Conservation (phyloP, 1,140 invertebrate species). For the Ditylenchus dipsaci region DNA sequence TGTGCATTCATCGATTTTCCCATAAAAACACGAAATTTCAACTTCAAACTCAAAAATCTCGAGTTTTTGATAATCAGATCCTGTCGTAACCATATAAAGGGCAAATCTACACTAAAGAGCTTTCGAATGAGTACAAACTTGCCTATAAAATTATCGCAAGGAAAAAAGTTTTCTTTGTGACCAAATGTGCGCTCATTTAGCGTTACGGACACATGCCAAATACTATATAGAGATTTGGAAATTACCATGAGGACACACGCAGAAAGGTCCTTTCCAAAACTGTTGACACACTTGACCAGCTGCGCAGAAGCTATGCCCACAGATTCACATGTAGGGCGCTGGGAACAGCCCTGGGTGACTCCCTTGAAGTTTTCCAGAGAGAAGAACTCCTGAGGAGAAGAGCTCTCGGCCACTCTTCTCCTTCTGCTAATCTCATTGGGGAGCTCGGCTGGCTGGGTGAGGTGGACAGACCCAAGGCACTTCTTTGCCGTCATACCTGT, state of each 20-base stretch:
- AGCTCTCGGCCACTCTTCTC: background rate
- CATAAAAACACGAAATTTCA: no score
- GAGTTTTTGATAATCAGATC: no score
- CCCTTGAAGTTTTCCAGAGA: background rate
- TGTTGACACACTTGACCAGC: constrained; percentile 44
- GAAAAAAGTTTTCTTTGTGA: no score
- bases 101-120: no score
- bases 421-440: background rate
- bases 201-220: no score
- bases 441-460: background rate
- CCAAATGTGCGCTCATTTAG: no score
- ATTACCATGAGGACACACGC: constrained; percentile 47
- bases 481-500: constrained; percentile 26
- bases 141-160: no score
- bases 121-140: no score
- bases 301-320: constrained; percentile 42
- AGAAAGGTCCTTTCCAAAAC: constrained; percentile 57
- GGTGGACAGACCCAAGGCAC: constrained; percentile 1
- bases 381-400: background rate
- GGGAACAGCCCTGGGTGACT: background rate
- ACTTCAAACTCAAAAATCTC: no score
- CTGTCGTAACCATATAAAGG: no score
- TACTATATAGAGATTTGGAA: no score
- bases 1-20: no score
- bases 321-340: constrained; percentile 40